Conservation (phyloP, 1,140 invertebrate genomes). For the Protaetia brevitarsis region DNA sequence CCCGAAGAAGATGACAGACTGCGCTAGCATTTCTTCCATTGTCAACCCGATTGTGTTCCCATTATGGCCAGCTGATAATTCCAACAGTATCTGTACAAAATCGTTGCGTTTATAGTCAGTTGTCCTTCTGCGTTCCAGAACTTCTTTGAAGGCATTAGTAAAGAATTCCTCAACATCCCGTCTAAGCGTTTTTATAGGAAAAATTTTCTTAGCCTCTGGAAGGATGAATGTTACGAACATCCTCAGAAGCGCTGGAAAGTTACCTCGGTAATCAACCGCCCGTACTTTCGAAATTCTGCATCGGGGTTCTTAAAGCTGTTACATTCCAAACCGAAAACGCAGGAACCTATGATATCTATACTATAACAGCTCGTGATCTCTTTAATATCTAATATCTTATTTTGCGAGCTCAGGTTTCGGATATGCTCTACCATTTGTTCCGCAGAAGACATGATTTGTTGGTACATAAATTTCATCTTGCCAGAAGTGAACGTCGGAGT, state of each 20-base stretch:
- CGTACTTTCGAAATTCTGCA: conserved; percentile 45
- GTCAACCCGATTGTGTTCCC: too few relatives aligned
- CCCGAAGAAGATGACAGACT: conserved; percentile 39
- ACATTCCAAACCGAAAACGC: too few relatives aligned
- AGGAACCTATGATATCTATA: too few relatives aligned
- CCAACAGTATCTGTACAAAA: conserved; percentile 55
- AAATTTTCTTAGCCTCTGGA: not conserved
- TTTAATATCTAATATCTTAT: not conserved
- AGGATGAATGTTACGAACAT: not conserved
- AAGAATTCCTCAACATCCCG: not conserved
- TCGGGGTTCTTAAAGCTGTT: too few relatives aligned
- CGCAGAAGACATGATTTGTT: not conserved
- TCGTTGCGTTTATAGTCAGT: conserved; percentile 51
- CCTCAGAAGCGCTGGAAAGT: not conserved
- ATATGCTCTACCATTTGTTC: not conserved
- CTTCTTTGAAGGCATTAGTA: conserved; percentile 37
- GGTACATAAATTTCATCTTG: conserved; percentile 49
- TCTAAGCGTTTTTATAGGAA: not conserved
- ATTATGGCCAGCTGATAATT: too few relatives aligned
- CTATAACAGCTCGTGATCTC: not conserved
- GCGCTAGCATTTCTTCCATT: too few relatives aligned
- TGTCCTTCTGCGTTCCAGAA: conserved; percentile 51
- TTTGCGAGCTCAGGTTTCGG: too few relatives aligned
- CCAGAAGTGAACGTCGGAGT: too few relatives aligned
- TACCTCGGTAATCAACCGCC: not conserved